Evolutionary conservation across 1,140 invertebrate genomes (phyloP), one percentile per base, ranked within the genome.

Genomic region (Glossosoma conforme): DNA sequence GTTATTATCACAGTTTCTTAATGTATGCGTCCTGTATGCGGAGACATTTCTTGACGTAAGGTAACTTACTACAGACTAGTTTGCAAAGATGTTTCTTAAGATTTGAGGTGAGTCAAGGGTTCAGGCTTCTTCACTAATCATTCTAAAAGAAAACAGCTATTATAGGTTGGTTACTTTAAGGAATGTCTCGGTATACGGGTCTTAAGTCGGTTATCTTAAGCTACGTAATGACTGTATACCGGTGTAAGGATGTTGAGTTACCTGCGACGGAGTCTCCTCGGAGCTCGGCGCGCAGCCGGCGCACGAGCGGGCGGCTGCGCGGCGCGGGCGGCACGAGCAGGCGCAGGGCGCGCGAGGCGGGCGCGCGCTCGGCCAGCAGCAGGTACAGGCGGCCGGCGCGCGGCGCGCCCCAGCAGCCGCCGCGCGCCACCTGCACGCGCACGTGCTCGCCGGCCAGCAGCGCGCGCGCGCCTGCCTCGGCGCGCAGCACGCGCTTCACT

Each of bases 401-500:
- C 77, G 61, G 81, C 77, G 66, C 76, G 77, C 80, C 71, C 73
- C 35, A 80, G 81, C 56, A 77, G 75, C 80, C 71, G 71, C 25
- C 80, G 79, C 56, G 78, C 73, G 47, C 81, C 81, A 46, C 75
- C 72, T n/a, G 80, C 81, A 60, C 69, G 66, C 60, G 77, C 77
- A 62, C 74, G 76, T 69, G 81, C 19, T 83, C 55, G 77, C 67
- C 58, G 79, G 67, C 62, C 70, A 69, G 59, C 69, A 65, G 42
- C 69, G 65, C 38, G 60, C 61, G 20, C 57, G 52, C 25, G 62
- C 58, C 15, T 18, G 44, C 74, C 71, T 33, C 69, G 60, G 78
- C 79, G 62, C 83, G 83, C 62, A 77, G 79, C 41, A 82, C 76
- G 22, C 76, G 69, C 55, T 77, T 74, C 38, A 84, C 81, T 60